Conservation (phyloP, 30 jellyfish, hydroid and myxozoan species). For the Sanderia malayensis region DNA sequence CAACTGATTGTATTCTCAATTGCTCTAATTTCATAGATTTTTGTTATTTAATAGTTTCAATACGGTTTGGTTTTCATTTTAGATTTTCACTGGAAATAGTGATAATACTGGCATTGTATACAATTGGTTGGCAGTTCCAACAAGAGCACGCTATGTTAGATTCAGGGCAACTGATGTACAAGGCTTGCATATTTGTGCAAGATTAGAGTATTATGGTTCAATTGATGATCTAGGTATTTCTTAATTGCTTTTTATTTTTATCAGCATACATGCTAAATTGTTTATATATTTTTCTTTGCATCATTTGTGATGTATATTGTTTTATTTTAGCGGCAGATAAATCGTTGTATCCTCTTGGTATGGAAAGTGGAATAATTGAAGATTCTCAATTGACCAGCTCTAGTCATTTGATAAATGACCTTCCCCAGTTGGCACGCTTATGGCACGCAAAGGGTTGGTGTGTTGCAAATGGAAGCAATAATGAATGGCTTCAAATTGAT, state of each 20-base stretch:
- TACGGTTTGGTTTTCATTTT: background rate
- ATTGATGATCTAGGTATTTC: background rate
- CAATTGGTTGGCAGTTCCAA: slow-evolving; percentile 27
- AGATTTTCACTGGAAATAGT: slow-evolving; percentile 32
- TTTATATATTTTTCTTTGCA: too few relatives aligned
- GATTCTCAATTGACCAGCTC: slow-evolving; percentile 46
- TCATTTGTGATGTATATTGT: too few relatives aligned
- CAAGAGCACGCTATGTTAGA: slow-evolving; percentile 18
- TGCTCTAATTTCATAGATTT: too few relatives aligned
- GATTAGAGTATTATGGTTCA: slow-evolving; percentile 19
- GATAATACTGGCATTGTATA: slow-evolving; percentile 23
- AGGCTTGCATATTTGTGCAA: slow-evolving; percentile 35
- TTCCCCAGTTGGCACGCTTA: slow-evolving; percentile 26
- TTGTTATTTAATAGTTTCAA: background rate
- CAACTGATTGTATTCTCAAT: too few relatives aligned
- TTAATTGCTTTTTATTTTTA: too few relatives aligned
- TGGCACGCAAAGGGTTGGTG: slow-evolving; percentile 41
- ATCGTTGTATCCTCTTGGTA: slow-evolving; percentile 33
- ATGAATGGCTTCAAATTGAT: slow-evolving; percentile 48
- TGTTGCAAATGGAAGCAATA: slow-evolving; percentile 1
- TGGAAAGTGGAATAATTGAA: slow-evolving; percentile 48
- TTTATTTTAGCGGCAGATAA: slow-evolving; percentile 28
- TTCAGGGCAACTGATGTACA: slow-evolving; percentile 24
- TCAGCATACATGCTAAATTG: too few relatives aligned
- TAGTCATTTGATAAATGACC: background rate